phyloP scores from a whole-genome alignment of 1,140 invertebrate genomes.

The Meloidogyne floridensis region DNA sequence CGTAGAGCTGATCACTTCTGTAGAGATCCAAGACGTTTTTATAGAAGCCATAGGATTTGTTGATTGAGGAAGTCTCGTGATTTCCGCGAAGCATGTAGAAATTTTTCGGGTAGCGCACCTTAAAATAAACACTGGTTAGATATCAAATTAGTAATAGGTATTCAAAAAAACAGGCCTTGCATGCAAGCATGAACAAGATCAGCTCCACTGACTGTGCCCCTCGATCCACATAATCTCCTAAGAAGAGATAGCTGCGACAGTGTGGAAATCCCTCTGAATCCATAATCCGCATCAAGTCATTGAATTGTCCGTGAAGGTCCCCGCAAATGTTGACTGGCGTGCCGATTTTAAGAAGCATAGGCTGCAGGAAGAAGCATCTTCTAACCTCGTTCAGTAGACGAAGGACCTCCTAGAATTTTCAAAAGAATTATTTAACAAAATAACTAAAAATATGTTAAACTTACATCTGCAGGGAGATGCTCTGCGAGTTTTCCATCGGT shows the following conservation, averaged over 20 bases:
- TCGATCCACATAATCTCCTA: conserved; percentile 42
- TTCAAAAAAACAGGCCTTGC: conserved; percentile 19
- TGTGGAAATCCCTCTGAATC: not conserved
- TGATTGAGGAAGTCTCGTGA: conserved; percentile 74
- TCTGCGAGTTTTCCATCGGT: not conserved
- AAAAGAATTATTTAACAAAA: not conserved
- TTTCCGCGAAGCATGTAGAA: conserved; percentile 73
- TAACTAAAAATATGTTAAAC: not conserved
- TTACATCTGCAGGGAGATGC: not conserved
- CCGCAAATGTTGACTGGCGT: conserved; percentile 68
- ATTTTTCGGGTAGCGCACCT: conserved; percentile 1
- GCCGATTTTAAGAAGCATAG: conserved; percentile 59
- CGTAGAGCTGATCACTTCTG: not conserved
- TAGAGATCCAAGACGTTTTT: not conserved
- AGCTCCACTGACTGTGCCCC: conserved; percentile 38
- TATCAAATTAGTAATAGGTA: not conserved
- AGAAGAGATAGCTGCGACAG: not conserved
- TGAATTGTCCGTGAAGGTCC: conserved; percentile 70
- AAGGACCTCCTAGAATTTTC: not conserved
- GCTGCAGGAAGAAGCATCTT: not conserved
- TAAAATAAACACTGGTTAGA: not conserved
- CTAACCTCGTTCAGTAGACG: not conserved
- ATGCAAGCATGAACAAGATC: conserved; percentile 25
- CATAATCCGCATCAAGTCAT: conserved; percentile 68
- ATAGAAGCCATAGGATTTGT: conserved; percentile 54